Evolutionary conservation across 2,888 invertebrate species (phyloP).

Genomic region (Diploptera punctata): DNA sequence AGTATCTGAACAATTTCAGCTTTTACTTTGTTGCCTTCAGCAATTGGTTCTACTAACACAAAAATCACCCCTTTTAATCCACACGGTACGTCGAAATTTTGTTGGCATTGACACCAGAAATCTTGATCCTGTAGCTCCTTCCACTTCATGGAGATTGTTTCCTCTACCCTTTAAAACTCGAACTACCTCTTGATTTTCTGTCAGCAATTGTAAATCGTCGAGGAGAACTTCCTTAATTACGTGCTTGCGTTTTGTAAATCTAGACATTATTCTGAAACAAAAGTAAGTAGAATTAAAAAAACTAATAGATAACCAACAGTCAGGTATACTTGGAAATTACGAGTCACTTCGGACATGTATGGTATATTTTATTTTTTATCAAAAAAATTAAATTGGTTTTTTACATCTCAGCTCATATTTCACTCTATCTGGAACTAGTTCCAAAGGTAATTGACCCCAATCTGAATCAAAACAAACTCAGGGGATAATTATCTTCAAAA

Average conservation of each 20-base stretch:
- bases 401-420: too few species aligned
- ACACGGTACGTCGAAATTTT: slow-evolving; percentile 91
- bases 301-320: too few species aligned
- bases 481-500: too few species aligned
- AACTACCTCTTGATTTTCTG: slow-evolving; percentile 77
- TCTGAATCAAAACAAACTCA: too few species aligned
- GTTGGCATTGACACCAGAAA: slow-evolving; percentile 94
- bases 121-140: slow-evolving; percentile 65
- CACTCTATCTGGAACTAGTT: too few species aligned
- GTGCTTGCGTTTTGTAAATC: slow-evolving; percentile 79
- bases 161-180: slow-evolving; percentile 79
- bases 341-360: too few species aligned
- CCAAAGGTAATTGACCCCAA: too few species aligned
- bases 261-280: slow-evolving; percentile 66
- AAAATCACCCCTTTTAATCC: slow-evolving; percentile 93
- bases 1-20: slow-evolving; percentile 86
- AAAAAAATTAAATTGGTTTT: too few species aligned
- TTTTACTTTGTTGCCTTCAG: slow-evolving; percentile 93
- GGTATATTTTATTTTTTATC: too few species aligned
- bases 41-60: slow-evolving; percentile 86
- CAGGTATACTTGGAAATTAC: too few species aligned
- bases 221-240: slow-evolving; percentile 78
- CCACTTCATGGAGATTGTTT: slow-evolving; percentile 92
- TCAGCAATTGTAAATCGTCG: slow-evolving; percentile 77
- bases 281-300: too few species aligned